Percentiles rank a stretch among this genome's conserved stretches.
These are phyloP conservation scores for Heliconius eleuchia DNA, from an alignment of 1,140 invertebrate species.

Conservation along the genomic window DNA sequence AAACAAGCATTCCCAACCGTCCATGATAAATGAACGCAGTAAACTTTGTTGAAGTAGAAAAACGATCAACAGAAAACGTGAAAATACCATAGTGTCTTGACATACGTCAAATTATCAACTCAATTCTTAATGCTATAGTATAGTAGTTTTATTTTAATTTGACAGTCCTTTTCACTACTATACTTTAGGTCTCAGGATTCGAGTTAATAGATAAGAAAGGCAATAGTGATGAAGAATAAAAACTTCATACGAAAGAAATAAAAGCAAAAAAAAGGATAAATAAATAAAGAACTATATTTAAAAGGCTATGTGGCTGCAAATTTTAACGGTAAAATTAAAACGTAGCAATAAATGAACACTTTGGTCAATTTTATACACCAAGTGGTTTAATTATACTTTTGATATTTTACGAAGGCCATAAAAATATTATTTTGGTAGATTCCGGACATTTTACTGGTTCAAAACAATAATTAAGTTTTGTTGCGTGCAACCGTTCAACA, in stretches of 20 bases:
- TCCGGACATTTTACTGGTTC: slow-evolving; percentile 20
- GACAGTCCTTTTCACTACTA: background rate
- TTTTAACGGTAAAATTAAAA: background rate
- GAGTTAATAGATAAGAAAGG: background rate
- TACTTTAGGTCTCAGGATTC: background rate
- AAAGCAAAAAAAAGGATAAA: background rate
- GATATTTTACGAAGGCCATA: slow-evolving; percentile 11
- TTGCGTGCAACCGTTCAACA: slow-evolving; percentile 27
- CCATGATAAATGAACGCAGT: slow-evolving; percentile 22
- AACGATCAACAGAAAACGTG: slow-evolving; percentile 14
- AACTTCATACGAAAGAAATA: background rate
- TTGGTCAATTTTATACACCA: background rate
- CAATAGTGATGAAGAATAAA: background rate
- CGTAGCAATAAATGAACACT: background rate
- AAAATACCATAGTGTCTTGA: slow-evolving; percentile 13
- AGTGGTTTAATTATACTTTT: slow-evolving; percentile 16
- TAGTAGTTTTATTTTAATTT: background rate
- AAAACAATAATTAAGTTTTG: slow-evolving; percentile 26
- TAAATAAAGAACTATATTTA: too few species aligned
- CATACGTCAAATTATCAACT: slow-evolving; percentile 6
- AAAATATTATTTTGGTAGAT: slow-evolving; percentile 15
- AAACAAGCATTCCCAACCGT: slow-evolving; percentile 24
- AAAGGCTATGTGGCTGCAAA: background rate
- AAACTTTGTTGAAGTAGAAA: slow-evolving; percentile 25
- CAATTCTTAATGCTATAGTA: background rate